Evolutionary conservation across 2,797 vertebrate genomes (phyloP).

Genomic region (Buceros bicornis): DNA sequence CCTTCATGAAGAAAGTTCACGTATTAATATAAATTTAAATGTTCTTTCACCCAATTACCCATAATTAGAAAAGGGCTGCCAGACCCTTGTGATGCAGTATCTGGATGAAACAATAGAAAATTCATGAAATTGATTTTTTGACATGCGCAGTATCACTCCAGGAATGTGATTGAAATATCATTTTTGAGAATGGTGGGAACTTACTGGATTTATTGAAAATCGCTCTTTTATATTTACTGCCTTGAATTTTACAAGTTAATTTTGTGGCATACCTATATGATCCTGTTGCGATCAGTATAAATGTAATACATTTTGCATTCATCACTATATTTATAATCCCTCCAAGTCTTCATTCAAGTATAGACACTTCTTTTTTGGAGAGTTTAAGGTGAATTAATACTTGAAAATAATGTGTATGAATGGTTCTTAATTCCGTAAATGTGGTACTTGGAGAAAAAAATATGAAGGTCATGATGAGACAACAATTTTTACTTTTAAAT

Average conservation of each 20-base stretch:
- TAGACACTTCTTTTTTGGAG: background rate
- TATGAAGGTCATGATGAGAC: background rate
- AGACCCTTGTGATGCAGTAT: conserved; percentile 25
- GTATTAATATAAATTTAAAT: conserved; percentile 33
- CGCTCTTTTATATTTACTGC: background rate
- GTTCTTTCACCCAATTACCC: conserved; percentile 41
- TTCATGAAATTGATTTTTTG: conserved; percentile 44
- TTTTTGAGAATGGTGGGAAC: background rate
- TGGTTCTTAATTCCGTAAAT: conserved; percentile 18
- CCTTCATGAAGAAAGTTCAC: conserved; percentile 44
- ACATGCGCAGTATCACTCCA: background rate
- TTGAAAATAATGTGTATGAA: background rate
- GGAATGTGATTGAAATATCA: conserved; percentile 7
- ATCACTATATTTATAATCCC: background rate
- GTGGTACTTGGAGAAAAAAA: background rate
- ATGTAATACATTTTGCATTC: background rate
- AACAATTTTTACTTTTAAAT: background rate
- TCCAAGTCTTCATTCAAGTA: background rate
- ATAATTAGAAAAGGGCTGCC: conserved; percentile 37
- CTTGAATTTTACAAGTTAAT: background rate
- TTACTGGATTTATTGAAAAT: background rate
- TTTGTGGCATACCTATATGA: background rate
- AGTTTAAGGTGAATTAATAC: background rate
- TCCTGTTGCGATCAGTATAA: background rate
- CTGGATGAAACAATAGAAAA: conserved; percentile 32